Evolutionary conservation across 1,140 invertebrate genomes (phyloP).

Genomic region (Myzus persicae): DNA sequence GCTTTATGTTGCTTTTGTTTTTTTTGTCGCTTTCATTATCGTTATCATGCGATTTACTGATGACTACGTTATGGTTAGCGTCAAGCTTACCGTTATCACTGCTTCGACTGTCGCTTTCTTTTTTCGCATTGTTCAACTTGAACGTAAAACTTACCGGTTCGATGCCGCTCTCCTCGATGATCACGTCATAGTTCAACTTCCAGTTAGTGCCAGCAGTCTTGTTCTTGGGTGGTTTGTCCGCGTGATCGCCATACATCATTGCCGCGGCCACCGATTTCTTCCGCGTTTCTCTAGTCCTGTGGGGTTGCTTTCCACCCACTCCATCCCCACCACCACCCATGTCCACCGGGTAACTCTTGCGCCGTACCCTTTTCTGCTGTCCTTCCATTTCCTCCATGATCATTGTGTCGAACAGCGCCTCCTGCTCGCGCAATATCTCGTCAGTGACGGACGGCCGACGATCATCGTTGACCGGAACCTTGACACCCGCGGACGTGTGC

Average conservation of each 20-base stretch:
- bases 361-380: constrained; percentile 31
- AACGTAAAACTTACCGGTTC: constrained; percentile 51
- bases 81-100: constrained; percentile 31
- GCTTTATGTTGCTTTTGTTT: constrained; percentile 33
- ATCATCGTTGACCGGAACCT: constrained; percentile 42
- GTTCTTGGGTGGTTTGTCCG: background rate
- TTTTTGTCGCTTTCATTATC: background rate
- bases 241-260: background rate
- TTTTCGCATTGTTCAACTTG: constrained; percentile 34
- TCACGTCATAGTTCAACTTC: constrained; percentile 59
- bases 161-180: constrained; percentile 54
- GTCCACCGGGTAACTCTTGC: constrained; percentile 60
- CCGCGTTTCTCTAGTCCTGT: constrained; percentile 7
- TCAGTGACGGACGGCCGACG: constrained; percentile 60
- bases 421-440: constrained; percentile 60
- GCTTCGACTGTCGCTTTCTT: background rate
- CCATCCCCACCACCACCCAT: constrained; percentile 60
- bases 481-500: constrained; percentile 54
- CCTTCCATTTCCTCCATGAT: constrained; percentile 65
- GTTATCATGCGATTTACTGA: constrained; percentile 28
- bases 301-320: constrained; percentile 60
- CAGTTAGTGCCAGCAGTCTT: background rate
- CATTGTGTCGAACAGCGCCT: constrained; percentile 66
- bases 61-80: constrained; percentile 49
- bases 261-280: constrained; percentile 7